These are phyloP conservation scores for Ypsolopha sequella DNA, from an alignment of 2,888 invertebrate genomes.

Conservation along the genomic window DNA sequence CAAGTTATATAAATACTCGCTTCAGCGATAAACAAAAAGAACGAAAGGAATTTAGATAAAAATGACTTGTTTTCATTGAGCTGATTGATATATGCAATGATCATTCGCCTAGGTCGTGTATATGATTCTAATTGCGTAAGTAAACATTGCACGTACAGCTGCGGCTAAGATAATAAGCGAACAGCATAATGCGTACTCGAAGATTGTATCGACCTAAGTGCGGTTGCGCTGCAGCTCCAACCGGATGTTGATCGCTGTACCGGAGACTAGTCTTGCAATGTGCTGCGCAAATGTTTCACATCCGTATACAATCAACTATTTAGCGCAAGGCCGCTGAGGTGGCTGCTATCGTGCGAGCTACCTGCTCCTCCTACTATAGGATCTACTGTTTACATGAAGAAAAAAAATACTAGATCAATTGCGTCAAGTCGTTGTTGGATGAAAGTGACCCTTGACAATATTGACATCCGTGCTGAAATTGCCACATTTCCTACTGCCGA, in stretches of 20 bases:
- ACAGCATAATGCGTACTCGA: background rate
- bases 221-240: background rate
- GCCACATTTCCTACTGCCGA: background rate
- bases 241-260: slow-evolving; percentile 2
- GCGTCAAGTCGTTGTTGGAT: too few species aligned
- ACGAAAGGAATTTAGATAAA: too few species aligned
- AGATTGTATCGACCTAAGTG: background rate
- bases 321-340: slow-evolving; percentile 23
- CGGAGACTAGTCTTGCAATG: slow-evolving; percentile 3
- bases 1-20: background rate
- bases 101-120: background rate
- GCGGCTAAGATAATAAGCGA: background rate
- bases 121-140: background rate
- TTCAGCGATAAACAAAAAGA: too few species aligned
- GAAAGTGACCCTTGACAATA: too few species aligned
- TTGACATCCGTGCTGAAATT: background rate
- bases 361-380: too few species aligned
- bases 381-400: too few species aligned
- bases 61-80: background rate
- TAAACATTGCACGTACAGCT: too few species aligned
- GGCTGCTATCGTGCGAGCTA: background rate
- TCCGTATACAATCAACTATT: slow-evolving; percentile 13
- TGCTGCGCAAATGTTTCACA: background rate
- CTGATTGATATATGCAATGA: background rate
- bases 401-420: too few species aligned